Evolutionary conservation across 2,888 invertebrate genomes (phyloP).

Genomic region (Ethmia dodecea): DNA sequence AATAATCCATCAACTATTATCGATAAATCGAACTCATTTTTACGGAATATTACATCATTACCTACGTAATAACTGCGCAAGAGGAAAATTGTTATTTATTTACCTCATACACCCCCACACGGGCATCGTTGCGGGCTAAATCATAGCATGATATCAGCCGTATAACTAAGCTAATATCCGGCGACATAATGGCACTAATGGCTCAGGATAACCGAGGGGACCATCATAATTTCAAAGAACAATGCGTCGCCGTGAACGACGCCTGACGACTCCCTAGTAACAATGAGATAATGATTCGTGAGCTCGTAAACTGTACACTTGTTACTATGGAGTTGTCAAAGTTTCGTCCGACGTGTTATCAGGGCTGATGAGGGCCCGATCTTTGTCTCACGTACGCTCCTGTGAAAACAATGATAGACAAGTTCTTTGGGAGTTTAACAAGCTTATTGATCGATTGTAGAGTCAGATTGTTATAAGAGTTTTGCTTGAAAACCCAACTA

Average conservation of each 20-base stretch:
- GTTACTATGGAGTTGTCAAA: slow-evolving; percentile 49
- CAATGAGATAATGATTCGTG: slow-evolving; percentile 68
- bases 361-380: slow-evolving; percentile 43
- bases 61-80: slow-evolving; percentile 16
- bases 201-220: slow-evolving; percentile 53
- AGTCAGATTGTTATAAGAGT: no score
- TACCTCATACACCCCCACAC: not conserved
- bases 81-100: slow-evolving; percentile 17
- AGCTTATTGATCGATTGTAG: slow-evolving; percentile 6
- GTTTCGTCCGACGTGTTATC: slow-evolving; percentile 35
- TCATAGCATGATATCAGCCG: slow-evolving; percentile 30
- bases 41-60: slow-evolving; percentile 23
- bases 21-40: slow-evolving; percentile 13
- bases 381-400: slow-evolving; percentile 16
- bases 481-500: no score
- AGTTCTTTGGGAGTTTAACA: slow-evolving; percentile 7
- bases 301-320: slow-evolving; percentile 52
- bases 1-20: no score
- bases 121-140: slow-evolving; percentile 24
- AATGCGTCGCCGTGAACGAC: slow-evolving; percentile 54
- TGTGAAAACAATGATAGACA: slow-evolving; percentile 7
- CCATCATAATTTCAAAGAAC: slow-evolving; percentile 64
- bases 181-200: slow-evolving; percentile 62
- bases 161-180: slow-evolving; percentile 45
- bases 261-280: slow-evolving; percentile 51